Conservation (phyloP, 2,797 vertebrate species). For the Anguilla megastoma region DNA sequence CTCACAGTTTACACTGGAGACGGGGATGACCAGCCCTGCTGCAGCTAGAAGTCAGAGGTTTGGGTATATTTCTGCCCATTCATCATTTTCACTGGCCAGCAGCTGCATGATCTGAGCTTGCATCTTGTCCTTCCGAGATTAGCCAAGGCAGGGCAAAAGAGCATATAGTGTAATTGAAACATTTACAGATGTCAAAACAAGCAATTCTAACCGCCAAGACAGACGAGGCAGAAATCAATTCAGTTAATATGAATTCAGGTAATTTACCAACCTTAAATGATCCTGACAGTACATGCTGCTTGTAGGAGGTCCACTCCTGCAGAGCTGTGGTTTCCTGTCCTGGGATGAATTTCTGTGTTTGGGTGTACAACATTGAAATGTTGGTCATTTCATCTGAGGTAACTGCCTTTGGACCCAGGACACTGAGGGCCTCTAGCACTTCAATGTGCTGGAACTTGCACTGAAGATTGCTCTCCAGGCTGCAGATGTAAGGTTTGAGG, state of each 20-base stretch:
- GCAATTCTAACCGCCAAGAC: not conserved
- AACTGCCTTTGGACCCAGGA: conserved; percentile 2
- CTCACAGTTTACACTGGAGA: conserved; percentile 10
- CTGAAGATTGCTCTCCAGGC: conserved; percentile 1
- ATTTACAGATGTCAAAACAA: no score
- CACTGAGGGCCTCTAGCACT: conserved; percentile 10
- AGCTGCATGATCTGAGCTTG: not conserved
- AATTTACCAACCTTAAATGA: conserved; percentile 2
- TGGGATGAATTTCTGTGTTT: conserved; percentile 4
- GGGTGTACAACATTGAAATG: not conserved
- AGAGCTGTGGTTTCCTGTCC: conserved; percentile 5
- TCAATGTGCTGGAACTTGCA: conserved; percentile 2
- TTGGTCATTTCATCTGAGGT: conserved; percentile 8
- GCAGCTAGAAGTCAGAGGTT: not conserved
- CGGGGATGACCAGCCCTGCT: not conserved
- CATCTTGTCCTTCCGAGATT: no score
- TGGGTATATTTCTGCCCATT: not conserved
- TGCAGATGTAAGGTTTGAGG: not conserved
- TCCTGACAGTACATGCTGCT: not conserved
- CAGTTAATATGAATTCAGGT: not conserved
- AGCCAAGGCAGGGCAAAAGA: no score
- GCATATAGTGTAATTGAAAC: no score
- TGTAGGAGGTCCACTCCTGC: not conserved
- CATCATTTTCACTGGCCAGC: not conserved
- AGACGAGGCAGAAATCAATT: not conserved